phyloP scores from a whole-genome alignment of 1,140 invertebrate species.

The Nasonia longicornis region DNA sequence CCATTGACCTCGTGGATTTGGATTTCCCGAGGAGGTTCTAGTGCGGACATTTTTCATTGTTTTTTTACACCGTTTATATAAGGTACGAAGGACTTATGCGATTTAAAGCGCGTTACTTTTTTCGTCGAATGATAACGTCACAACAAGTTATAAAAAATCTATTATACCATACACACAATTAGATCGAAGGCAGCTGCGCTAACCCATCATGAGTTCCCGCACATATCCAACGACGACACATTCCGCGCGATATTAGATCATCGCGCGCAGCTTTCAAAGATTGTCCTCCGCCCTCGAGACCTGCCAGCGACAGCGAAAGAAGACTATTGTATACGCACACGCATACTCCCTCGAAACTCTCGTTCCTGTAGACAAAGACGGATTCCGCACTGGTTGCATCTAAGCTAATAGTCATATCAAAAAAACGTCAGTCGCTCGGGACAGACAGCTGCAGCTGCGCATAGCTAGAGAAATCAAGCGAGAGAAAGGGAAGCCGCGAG shows the following conservation, averaged over 20 bases:
- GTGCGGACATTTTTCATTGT: not conserved
- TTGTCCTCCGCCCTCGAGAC: not conserved
- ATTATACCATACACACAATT: too few relatives aligned
- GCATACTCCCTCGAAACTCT: too few relatives aligned
- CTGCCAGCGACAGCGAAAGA: not conserved
- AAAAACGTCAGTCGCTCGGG: not conserved
- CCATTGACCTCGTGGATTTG: not conserved
- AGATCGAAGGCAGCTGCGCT: too few relatives aligned
- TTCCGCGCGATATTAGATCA: not conserved
- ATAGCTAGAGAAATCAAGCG: not conserved
- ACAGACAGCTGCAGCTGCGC: not conserved
- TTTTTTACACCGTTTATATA: not conserved
- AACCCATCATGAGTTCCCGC: too few relatives aligned
- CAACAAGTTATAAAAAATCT: too few relatives aligned
- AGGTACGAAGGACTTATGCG: too few relatives aligned
- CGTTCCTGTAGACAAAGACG: not conserved
- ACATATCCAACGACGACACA: not conserved
- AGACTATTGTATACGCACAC: not conserved
- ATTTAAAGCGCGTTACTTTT: too few relatives aligned
- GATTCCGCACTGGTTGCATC: not conserved
- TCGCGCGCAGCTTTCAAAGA: not conserved
- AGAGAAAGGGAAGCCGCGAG: not conserved
- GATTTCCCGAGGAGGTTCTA: not conserved
- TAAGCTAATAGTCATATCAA: slow-evolving; percentile 1
- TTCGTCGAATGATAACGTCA: too few relatives aligned